A percentile compares a stretch with the other conserved stretches of the same genome.
These are phyloP conservation scores for Scartelaos histophorus DNA, from an alignment of 2,113 vertebrate genomes.

Conservation along the genomic window DNA sequence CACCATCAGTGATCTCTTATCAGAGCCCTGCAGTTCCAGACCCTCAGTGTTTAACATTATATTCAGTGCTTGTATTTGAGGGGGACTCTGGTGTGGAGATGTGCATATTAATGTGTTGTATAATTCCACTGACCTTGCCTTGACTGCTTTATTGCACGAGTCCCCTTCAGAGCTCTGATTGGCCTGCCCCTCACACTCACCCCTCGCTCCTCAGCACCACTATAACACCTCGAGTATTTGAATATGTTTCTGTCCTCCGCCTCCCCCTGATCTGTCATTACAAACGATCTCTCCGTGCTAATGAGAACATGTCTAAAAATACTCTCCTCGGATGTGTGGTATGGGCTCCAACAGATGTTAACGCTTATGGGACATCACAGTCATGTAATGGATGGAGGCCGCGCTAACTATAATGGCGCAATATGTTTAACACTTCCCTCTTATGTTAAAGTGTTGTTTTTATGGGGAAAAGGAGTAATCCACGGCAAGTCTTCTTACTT, in stretches of 20 bases:
- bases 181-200: slow-evolving; percentile 49
- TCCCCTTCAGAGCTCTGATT: slow-evolving; percentile 50
- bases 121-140: slow-evolving; percentile 60
- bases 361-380: slow-evolving; percentile 68
- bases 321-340: slow-evolving; percentile 66
- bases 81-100: slow-evolving; percentile 20
- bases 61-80: slow-evolving; percentile 39
- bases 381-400: slow-evolving; percentile 53
- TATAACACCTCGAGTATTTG: slow-evolving; percentile 55
- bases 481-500: not conserved
- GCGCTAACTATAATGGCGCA: slow-evolving; percentile 41
- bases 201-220: slow-evolving; percentile 35
- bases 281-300: slow-evolving; percentile 74
- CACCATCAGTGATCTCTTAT: not conserved
- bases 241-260: slow-evolving; percentile 62
- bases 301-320: slow-evolving; percentile 79
- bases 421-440: slow-evolving; percentile 34
- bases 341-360: slow-evolving; percentile 72
- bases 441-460: not conserved
- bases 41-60: slow-evolving; percentile 46
- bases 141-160: slow-evolving; percentile 45
- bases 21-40: not conserved
- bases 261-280: slow-evolving; percentile 61
- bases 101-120: slow-evolving; percentile 46
- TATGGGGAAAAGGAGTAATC: not conserved